A percentile compares a stretch with the other conserved stretches of the same genome.
These are phyloP conservation scores for Chrysochloris asiatica DNA, from an alignment of 2,113 vertebrate species.

Conservation along the genomic window DNA sequence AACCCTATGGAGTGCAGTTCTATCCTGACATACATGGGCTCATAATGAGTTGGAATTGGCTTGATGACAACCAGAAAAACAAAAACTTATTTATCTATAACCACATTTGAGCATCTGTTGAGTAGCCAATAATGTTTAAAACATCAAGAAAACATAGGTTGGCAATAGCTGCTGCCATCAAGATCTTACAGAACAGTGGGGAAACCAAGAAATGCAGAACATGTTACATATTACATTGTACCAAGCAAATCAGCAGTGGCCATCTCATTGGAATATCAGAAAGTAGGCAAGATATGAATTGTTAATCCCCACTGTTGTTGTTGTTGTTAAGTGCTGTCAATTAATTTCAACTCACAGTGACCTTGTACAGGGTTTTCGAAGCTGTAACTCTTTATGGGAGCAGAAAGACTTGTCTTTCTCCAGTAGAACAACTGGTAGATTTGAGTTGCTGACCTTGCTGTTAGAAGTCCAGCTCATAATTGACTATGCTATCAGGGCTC, in stretches of 20 bases:
- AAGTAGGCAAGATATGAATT: not conserved
- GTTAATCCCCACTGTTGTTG: not conserved
- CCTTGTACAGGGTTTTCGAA: too few species aligned
- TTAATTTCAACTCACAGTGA: too few species aligned
- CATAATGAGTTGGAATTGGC: not conserved
- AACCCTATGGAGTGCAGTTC: not conserved
- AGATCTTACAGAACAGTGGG: not conserved
- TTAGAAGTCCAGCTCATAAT: too few species aligned
- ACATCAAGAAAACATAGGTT: not conserved
- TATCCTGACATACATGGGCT: not conserved
- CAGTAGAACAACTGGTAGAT: too few species aligned
- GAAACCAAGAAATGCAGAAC: not conserved
- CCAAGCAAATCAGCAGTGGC: not conserved
- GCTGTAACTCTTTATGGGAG: too few species aligned
- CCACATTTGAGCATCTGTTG: not conserved
- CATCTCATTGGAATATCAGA: not conserved
- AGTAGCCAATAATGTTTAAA: not conserved
- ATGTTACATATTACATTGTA: not conserved
- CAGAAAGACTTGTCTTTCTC: too few species aligned
- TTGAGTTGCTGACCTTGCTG: too few species aligned
- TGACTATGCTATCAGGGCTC: too few species aligned
- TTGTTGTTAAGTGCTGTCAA: too few species aligned
- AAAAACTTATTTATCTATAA: not conserved
- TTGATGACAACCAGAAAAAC: not conserved
- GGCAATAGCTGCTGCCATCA: not conserved